Base-by-base conservation (phyloP, 2,113 vertebrate species). In the Python bivittatus region DNA sequence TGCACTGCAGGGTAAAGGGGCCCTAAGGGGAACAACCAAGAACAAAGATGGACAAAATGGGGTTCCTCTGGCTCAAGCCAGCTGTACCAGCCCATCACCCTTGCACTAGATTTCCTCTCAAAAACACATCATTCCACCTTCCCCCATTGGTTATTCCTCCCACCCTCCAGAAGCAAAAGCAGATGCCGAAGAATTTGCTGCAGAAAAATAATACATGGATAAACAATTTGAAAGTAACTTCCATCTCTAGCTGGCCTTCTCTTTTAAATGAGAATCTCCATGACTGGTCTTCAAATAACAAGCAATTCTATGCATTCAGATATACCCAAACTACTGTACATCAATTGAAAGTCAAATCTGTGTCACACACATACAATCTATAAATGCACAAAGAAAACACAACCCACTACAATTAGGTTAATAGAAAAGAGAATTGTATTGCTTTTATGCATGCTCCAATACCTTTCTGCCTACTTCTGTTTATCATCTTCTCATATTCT, bases 401-500 rank as follows among this genome's bases (percentile, higher is more conserved):
- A 68, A n/a, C 52, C n/a, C 25, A 29, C 15, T 57, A 42, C 25
- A 38, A 91, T 44, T 22, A 57, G 61, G 42, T 89, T 89, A 42
- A 90, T 4, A 22, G 42, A 27, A 88, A 54, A 29, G 20, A 57
- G 7, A 88, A 58, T 60, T 11, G 12, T 33, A 89, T n/a, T 12
- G 29, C 48, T 38, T 89, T 84, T 89, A 89, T 84, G 22, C 25
- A 84, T 38, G 68, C 23, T 85, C 44, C 53, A 57, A 53, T 92
- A 58, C 9, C 15, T 84, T 84, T 27, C 29, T 25, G 1, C 56
- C 72, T 53, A 61, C 79, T 83, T 92, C 87, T 92, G 57, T 89
- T 89, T 92, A 92, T 88, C 52, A 29, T 54, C 92, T 91, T 93
- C 52, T 7, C 44, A 5, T 11, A 85, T 92, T 91, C 6, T 12